Conservation (phyloP, 2,797 vertebrate genomes). For the Oceanodroma leucorhoa region DNA sequence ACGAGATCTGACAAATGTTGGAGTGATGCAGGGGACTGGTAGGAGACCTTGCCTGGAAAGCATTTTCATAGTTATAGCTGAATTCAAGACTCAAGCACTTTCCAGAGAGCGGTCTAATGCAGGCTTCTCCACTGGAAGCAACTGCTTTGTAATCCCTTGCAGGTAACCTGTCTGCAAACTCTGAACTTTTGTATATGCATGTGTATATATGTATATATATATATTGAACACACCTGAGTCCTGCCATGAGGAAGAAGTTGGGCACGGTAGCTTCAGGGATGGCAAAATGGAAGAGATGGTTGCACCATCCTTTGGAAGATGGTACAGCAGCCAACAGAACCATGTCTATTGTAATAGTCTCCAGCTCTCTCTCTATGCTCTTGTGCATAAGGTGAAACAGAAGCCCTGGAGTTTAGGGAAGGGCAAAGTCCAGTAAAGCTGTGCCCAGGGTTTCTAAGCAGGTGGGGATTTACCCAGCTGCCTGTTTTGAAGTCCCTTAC, state of each 20-base stretch:
- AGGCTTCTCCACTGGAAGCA: background rate
- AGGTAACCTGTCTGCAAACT: background rate
- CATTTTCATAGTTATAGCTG: background rate
- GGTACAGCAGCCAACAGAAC: background rate
- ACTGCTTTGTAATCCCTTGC: background rate
- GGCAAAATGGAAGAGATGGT: accelerated
- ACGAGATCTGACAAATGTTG: background rate
- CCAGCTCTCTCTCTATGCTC: background rate
- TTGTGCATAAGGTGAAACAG: background rate
- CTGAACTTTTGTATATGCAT: background rate
- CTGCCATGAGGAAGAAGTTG: background rate
- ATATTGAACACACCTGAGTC: background rate
- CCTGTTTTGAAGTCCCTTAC: background rate
- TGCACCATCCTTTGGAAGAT: background rate
- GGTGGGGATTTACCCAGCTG: background rate
- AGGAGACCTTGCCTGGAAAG: background rate
- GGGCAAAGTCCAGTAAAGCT: background rate
- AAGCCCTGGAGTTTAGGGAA: background rate
- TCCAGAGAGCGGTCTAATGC: background rate
- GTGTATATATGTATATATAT: too few relatives aligned
- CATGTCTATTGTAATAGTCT: background rate
- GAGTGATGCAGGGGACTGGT: background rate
- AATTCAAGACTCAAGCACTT: background rate
- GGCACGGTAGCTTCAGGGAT: background rate
- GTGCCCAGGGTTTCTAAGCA: background rate